Evolutionary conservation across 2,888 invertebrate genomes (phyloP).

Genomic region (Agonum fuliginosum): DNA sequence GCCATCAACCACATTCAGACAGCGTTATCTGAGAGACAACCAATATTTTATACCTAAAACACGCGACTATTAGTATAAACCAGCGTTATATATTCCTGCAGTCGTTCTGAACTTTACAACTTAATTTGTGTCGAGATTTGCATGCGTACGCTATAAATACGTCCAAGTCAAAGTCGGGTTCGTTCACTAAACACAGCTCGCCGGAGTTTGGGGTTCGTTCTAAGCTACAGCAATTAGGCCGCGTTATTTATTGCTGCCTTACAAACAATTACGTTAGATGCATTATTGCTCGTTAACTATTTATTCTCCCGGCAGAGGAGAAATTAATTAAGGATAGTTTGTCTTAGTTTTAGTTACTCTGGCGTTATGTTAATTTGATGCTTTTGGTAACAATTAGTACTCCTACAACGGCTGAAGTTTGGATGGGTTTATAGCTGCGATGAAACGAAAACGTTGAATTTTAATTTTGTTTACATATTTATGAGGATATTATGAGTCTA

Average conservation of each 20-base stretch:
- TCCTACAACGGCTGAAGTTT: constrained; percentile 39
- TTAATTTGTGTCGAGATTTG: constrained; percentile 63
- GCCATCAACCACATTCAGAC: not conserved
- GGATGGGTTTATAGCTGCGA: constrained; percentile 33
- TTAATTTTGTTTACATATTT: constrained; percentile 45
- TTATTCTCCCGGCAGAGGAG: constrained; percentile 9
- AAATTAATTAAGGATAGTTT: constrained; percentile 44
- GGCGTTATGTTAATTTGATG: constrained; percentile 14
- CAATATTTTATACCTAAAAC: constrained; percentile 16
- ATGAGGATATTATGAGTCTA: constrained; percentile 40
- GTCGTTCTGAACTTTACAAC: constrained; percentile 57
- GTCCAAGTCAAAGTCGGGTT: constrained; percentile 7
- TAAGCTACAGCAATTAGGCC: constrained; percentile 22
- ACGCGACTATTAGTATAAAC: constrained; percentile 3
- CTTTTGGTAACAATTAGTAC: constrained; percentile 35
- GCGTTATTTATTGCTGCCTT: constrained; percentile 34
- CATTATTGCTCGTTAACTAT: constrained; percentile 43
- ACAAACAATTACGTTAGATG: constrained; percentile 21
- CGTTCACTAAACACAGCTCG: constrained; percentile 19
- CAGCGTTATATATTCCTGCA: not conserved
- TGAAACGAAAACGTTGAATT: constrained; percentile 19
- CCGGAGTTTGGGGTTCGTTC: constrained; percentile 34
- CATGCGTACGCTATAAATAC: constrained; percentile 62
- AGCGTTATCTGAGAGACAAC: constrained; percentile 14
- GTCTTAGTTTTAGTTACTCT: constrained; percentile 4